These are phyloP conservation scores for Drosophila setosimentum DNA, from an alignment of 2,888 invertebrate genomes.

Conservation along the genomic window DNA sequence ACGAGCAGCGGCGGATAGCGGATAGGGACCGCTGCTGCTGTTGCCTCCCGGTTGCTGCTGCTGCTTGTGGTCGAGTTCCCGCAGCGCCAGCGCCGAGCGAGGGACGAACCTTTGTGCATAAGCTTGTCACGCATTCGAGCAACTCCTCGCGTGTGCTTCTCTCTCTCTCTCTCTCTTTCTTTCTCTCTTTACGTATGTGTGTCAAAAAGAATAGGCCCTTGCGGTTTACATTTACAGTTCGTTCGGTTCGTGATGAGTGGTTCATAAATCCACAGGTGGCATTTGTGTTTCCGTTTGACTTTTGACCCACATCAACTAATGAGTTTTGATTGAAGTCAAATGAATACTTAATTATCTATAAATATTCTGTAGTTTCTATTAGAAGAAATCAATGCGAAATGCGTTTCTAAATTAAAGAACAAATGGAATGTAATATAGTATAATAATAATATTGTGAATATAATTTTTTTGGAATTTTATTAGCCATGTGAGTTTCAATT, in stretches of 20 bases:
- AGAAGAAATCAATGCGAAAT: not conserved
- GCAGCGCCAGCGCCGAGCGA: constrained; percentile 29
- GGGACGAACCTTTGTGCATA: constrained; percentile 40
- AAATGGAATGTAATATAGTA: too few species aligned
- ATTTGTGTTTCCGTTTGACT: not conserved
- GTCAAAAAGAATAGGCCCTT: constrained; percentile 25
- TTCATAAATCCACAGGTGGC: constrained; percentile 9
- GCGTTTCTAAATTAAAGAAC: not conserved
- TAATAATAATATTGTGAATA: too few species aligned
- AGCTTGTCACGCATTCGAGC: constrained; percentile 67
- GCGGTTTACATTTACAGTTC: constrained; percentile 15
- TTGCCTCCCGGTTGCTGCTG: not conserved
- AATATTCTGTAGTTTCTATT: too few species aligned
- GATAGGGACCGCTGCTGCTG: constrained; percentile 57
- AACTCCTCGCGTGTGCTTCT: constrained; percentile 12
- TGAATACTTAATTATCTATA: not conserved
- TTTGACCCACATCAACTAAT: not conserved
- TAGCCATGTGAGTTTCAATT: not conserved
- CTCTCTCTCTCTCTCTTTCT: not conserved
- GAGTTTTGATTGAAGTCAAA: not conserved
- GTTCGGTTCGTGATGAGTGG: constrained; percentile 7
- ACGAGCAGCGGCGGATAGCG: constrained; percentile 63
- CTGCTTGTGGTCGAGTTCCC: constrained; percentile 34
- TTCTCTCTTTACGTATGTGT: constrained; percentile 10
- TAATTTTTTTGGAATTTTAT: too few species aligned